Evolutionary conservation across 2,888 invertebrate species (phyloP).

Genomic region (Oscheius myriophilus): DNA sequence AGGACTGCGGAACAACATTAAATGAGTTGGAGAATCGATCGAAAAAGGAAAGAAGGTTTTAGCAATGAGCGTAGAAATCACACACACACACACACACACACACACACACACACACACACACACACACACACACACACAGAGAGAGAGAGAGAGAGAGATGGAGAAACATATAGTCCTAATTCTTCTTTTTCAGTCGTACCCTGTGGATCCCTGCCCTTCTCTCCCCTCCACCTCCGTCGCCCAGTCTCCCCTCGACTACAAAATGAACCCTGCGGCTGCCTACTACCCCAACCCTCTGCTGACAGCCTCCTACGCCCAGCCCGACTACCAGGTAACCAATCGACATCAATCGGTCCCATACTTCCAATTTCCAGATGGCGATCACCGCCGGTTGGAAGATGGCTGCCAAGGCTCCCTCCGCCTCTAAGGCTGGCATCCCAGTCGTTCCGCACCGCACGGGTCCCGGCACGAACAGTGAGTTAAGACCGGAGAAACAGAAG

Average conservation of each 20-base stretch:
- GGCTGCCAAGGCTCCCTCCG: slow-evolving; percentile 8
- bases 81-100: too few species aligned
- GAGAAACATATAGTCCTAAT: too few species aligned
- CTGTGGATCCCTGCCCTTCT: slow-evolving; percentile 27
- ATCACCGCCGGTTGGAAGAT: slow-evolving; percentile 23
- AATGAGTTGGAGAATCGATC: too few species aligned
- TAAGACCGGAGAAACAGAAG: not conserved
- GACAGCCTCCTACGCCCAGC: too few species aligned
- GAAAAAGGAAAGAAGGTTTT: too few species aligned
- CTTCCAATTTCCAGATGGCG: slow-evolving; percentile 1
- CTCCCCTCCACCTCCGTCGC: slow-evolving; percentile 29
- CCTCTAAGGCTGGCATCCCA: slow-evolving; percentile 6
- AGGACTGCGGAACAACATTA: too few species aligned
- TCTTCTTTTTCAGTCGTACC: slow-evolving; percentile 9
- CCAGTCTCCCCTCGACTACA: slow-evolving; percentile 12
- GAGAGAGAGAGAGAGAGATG: too few species aligned
- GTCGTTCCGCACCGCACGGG: slow-evolving; percentile 22
- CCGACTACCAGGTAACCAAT: too few species aligned
- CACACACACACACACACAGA: too few species aligned
- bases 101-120: too few species aligned
- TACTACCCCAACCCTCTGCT: slow-evolving; percentile 2
- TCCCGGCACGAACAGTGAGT: slow-evolving; percentile 34
- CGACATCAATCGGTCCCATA: too few species aligned
- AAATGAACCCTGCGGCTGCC: not conserved
- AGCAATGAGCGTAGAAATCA: too few species aligned